Evolutionary conservation across 2,113 vertebrate species (phyloP), one percentile per base, ranked within the genome.

Genomic region (Phylloscopus trochilus): DNA sequence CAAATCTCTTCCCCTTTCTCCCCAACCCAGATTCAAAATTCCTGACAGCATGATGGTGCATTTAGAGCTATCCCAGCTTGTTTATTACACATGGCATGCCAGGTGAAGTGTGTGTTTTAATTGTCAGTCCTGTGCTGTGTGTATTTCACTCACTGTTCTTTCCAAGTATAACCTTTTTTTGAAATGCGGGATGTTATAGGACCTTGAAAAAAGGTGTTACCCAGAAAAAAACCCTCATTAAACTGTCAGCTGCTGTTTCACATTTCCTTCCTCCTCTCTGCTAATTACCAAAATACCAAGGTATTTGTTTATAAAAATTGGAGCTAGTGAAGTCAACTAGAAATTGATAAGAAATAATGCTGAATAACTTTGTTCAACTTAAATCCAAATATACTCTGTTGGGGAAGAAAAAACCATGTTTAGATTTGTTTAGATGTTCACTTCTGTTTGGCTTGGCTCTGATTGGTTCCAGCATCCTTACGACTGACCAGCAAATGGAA

Each of bases 241-340:
- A 96, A 70, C 79, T 88, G 83, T 95, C 95, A 93, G 22, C 51
- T 91, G 67, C 85, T 87, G 41, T 91, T 93, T 92, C 5, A 0
- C 75, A 83, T 97, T 95, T 96, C 93, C 94, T 95, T 83, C 84
- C 76, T 92, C 75, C 83, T 95, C 78, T 93, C 43, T 92, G 64
- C 83, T 96, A 95, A 96, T 95, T 95, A 95, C 68, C 70, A 77
- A 92, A 95, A 96, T 83, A 94, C 31, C 72, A 85, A 79, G 80
- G 59, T 44, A 51, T 74, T 91, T 85, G 58, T 73, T 92, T 89
- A 59, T 78, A 86, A 94, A 72, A 91, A 92, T 72, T 33, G 28
- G 72, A 83, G 77, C 30, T 94, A 72, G 64, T 67, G 83, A 92
- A 79, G n/a, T 83, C 67, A 88, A 92, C 16, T 59, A 86, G 56